phyloP scores from a whole-genome alignment of 2,888 invertebrate species.

The Cataglyphis altisquamis region DNA sequence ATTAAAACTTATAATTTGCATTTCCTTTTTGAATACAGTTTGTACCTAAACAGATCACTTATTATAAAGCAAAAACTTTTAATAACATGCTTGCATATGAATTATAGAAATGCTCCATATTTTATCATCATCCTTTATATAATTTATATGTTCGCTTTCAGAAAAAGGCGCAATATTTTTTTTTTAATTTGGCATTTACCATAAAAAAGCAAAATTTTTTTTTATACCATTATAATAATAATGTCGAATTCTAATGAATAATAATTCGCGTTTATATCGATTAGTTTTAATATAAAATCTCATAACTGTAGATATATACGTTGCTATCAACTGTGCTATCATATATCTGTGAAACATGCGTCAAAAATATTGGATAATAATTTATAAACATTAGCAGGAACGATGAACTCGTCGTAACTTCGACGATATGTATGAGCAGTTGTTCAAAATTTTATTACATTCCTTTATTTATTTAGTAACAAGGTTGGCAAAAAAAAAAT shows the following conservation, averaged over 20 bases:
- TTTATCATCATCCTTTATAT: not conserved
- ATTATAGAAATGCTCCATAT: not conserved
- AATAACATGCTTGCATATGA: not conserved
- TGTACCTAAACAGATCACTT: not conserved
- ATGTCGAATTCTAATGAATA: conserved; percentile 21
- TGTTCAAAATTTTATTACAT: conserved; percentile 7
- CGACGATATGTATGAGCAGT: conserved; percentile 36
- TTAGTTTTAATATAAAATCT: conserved; percentile 21
- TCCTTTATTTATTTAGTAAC: conserved; percentile 7
- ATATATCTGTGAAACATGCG: conserved; percentile 6
- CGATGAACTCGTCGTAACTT: conserved; percentile 7
- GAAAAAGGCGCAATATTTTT: not conserved
- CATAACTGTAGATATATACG: conserved; percentile 1
- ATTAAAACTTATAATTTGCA: conserved; percentile 10
- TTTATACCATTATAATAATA: not conserved
- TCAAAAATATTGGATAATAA: conserved; percentile 46
- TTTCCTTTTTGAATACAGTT: not conserved
- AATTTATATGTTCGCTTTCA: not conserved
- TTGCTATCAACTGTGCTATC: conserved; percentile 4
- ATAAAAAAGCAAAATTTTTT: not conserved
- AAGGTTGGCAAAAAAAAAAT: conserved; percentile 9
- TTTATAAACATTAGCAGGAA: conserved; percentile 44
- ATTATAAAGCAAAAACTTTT: not conserved
- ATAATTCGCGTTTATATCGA: conserved; percentile 12
- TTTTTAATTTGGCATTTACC: not conserved